Conservation (phyloP, 2,797 vertebrate genomes). For the Coracias cyanogaster region DNA sequence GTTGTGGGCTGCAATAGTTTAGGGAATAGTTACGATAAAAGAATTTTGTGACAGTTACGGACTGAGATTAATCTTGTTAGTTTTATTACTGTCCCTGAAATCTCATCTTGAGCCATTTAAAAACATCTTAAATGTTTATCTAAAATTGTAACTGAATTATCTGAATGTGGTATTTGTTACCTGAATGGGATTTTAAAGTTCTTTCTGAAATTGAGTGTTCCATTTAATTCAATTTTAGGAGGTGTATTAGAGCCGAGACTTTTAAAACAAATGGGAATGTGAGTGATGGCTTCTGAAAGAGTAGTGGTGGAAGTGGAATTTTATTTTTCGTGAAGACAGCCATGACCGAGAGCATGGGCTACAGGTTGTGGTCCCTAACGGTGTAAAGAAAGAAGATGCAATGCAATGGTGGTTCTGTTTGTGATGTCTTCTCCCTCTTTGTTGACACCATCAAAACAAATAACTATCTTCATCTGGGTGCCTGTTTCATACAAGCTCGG, state of each 20-base stretch:
- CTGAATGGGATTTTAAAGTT: not conserved
- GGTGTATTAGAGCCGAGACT: not conserved
- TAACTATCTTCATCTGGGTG: not conserved
- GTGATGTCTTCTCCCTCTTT: not conserved
- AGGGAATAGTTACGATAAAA: not conserved
- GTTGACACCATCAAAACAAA: not conserved
- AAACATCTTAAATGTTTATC: not conserved
- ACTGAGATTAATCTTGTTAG: not conserved
- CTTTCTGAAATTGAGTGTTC: not conserved
- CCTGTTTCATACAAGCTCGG: not conserved
- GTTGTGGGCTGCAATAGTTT: not conserved
- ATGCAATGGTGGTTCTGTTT: not conserved
- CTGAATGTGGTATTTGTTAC: not conserved
- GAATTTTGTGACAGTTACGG: not conserved
- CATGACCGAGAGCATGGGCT: not conserved
- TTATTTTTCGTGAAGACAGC: not conserved
- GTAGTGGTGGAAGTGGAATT: not conserved
- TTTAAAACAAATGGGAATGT: not conserved
- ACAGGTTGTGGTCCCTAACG: accelerated
- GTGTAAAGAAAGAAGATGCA: not conserved
- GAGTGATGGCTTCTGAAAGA: not conserved
- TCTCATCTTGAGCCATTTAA: not conserved
- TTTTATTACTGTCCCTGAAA: not conserved
- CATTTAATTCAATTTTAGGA: not conserved
- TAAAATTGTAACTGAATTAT: not conserved